Base-by-base conservation (phyloP, 2,888 invertebrate genomes). In the Elmis aenea region DNA sequence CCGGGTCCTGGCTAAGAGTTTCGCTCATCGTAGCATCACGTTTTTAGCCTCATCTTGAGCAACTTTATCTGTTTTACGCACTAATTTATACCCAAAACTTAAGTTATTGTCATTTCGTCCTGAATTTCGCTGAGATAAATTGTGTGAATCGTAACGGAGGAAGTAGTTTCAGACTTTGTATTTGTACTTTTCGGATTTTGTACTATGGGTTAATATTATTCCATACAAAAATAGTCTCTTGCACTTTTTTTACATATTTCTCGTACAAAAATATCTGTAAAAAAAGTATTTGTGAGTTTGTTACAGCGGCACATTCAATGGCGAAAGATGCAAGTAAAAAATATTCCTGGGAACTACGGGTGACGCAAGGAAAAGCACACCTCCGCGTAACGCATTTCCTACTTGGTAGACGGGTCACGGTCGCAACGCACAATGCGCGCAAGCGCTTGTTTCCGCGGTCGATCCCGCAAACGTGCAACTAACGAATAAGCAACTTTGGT, bases 1-100 rank as follows among this genome's bases (percentile, higher is more conserved):
- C 71, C 47, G 71, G 69, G 62, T 71, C 72, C 58, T 71, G 71
- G 61, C 70, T 71, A 50, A 69, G 58, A 42, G 69, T 69, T 53
- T 71, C 72, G 58, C 70, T 70, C 72, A 72, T 72, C 53, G 54
- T 62, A 51, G 50, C 55, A 55, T 52, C 54, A 58, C 50, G 36
- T 49, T 40, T 42, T 40, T 49, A 50, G 51, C 47, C 54, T 38
- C 41, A 47, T 50, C 45, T 38, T 45, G 41, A 41, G 41, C 38
- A 45, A 47, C 33, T 33, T 38, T 14, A 11, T 13, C 12, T 33
- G 25, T 36, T 26, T 27, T 41, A 18, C 14, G 11, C 28, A 36
- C 33, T 29, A 34, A 42, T 26, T 8, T 27, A 34, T 38, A 38
- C 32, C 31, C 30, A 18, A 29, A 37, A 37, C 35, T 45, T 45